Conservation (phyloP, 2,113 vertebrate genomes). For the Epinephelus cyanopodus region DNA sequence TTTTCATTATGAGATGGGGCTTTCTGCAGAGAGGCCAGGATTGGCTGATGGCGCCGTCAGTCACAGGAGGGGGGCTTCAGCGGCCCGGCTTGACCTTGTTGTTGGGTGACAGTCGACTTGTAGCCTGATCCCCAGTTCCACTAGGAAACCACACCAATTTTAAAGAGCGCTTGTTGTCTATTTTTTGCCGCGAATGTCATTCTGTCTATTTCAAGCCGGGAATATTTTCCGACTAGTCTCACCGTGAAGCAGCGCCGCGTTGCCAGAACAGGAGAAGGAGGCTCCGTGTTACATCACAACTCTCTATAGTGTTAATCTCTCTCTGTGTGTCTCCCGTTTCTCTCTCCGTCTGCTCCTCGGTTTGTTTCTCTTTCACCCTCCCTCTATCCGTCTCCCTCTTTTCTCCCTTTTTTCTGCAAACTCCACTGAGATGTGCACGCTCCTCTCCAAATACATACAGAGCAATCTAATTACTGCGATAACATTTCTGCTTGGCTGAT, state of each 20-base stretch:
- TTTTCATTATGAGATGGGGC: conserved; percentile 41
- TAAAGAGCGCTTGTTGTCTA: conserved; percentile 63
- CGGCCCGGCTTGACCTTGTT: conserved; percentile 48
- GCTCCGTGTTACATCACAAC: conserved; percentile 64
- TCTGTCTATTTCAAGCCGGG: conserved; percentile 55
- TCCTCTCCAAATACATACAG: conserved; percentile 71
- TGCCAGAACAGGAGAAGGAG: conserved; percentile 58
- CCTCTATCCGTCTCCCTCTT: conserved; percentile 35
- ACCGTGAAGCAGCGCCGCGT: conserved; percentile 26
- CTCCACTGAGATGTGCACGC: conserved; percentile 60
- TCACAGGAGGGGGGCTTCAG: neutral
- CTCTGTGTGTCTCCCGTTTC: conserved; percentile 22
- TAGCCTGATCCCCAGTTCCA: conserved; percentile 56
- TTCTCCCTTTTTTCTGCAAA: conserved; percentile 46
- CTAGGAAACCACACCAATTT: conserved; percentile 46
- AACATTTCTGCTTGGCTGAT: conserved; percentile 81
- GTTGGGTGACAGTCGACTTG: conserved; percentile 23
- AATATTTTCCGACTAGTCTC: conserved; percentile 71
- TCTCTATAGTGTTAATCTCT: conserved; percentile 61
- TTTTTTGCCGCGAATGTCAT: conserved; percentile 52
- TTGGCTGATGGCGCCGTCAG: conserved; percentile 32
- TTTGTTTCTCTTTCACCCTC: conserved; percentile 33
- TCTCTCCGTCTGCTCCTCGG: conserved; percentile 3
- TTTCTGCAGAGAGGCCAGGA: conserved; percentile 2
- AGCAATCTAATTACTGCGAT: conserved; percentile 80